phyloP scores from a whole-genome alignment of 1,140 invertebrate genomes.

The Drosophila equinoxialis region DNA sequence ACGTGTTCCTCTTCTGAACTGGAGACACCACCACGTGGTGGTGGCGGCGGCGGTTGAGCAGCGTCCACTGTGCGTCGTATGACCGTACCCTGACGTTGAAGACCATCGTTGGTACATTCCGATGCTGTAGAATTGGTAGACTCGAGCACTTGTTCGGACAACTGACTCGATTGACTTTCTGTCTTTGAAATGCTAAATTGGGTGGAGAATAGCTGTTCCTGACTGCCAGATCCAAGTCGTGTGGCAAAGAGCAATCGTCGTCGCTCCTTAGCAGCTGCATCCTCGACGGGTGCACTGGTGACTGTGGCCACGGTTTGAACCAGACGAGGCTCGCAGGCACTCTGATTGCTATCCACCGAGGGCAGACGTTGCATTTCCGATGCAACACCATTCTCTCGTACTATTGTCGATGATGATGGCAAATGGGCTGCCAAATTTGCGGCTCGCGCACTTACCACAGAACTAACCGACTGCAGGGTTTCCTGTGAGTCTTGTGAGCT shows the following conservation, averaged over 20 bases:
- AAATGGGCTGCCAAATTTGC: conserved; percentile 55
- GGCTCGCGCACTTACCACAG: conserved; percentile 56
- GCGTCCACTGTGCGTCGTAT: conserved; percentile 42
- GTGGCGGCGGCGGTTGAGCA: conserved; percentile 15
- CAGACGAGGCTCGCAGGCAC: conserved; percentile 59
- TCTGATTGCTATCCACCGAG: conserved; percentile 73
- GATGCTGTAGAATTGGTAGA: conserved; percentile 52
- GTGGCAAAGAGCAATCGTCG: conserved; percentile 83
- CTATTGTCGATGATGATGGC: conserved; percentile 1
- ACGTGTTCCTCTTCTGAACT: conserved; percentile 61
- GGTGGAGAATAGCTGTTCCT: conserved; percentile 83
- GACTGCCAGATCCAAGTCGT: conserved; percentile 82
- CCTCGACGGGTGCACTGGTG: conserved; percentile 47
- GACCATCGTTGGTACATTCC: conserved; percentile 42
- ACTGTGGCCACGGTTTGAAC: conserved; percentile 70
- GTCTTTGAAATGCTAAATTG: conserved; percentile 84
- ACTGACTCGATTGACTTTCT: conserved; percentile 83
- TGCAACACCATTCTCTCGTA: conserved; percentile 40
- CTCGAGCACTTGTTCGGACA: conserved; percentile 80
- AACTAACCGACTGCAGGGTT: conserved; percentile 57
- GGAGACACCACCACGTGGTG: conserved; percentile 29
- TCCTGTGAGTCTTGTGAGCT: conserved; percentile 79
- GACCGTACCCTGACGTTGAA: conserved; percentile 74
- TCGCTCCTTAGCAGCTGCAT: conserved; percentile 71
- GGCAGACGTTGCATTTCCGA: conserved; percentile 63